Conservation (phyloP, 2,113 vertebrate species). For the Rhabdornis inornatus region DNA sequence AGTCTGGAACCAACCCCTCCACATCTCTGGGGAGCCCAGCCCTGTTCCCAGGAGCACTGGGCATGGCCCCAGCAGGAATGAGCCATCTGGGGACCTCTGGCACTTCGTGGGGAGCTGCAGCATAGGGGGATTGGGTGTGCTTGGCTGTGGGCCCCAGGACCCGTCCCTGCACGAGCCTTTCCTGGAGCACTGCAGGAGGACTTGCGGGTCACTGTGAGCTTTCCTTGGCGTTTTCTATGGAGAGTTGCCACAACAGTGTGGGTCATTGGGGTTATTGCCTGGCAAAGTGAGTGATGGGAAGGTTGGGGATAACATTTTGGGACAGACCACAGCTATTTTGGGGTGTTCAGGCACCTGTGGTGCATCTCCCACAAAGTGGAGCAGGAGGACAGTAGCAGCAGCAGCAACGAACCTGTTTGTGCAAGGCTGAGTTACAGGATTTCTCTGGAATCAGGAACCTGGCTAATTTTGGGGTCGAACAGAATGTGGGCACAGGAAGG, state of each 20-base stretch:
- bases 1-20: background rate
- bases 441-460: background rate
- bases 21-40: fast-evolving
- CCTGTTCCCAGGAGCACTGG: fast-evolving
- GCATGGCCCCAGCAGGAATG: background rate
- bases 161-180: background rate
- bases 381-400: fast-evolving
- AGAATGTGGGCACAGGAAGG: fast-evolving
- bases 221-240: background rate
- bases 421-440: background rate
- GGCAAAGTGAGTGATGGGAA: fast-evolving
- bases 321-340: fast-evolving
- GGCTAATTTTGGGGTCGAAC: fast-evolving
- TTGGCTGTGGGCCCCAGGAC: background rate
- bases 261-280: fast-evolving
- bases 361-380: background rate
- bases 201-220: fast-evolving
- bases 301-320: background rate
- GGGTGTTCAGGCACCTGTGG: background rate
- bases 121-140: fast-evolving
- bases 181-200: background rate
- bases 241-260: fast-evolving
- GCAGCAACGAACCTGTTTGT: background rate
- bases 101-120: fast-evolving
- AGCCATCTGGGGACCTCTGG: fast-evolving